phyloP scores from a whole-genome alignment of 1,140 invertebrate genomes.

The Drepana arcuata region DNA sequence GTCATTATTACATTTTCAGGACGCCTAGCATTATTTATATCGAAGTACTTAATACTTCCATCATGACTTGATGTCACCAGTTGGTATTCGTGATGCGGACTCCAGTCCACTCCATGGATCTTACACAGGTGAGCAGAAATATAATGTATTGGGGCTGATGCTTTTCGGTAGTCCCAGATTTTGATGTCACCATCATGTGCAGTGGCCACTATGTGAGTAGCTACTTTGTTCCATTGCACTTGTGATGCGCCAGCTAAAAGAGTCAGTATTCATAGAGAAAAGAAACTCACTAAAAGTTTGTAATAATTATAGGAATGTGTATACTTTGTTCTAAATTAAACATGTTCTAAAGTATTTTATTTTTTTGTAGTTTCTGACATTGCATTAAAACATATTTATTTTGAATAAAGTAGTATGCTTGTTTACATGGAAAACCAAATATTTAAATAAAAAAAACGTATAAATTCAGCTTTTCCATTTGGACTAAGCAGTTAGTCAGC shows the following conservation, averaged over 20 bases:
- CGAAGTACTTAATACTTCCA: constrained; percentile 95
- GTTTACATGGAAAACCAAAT: too few relatives aligned
- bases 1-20: constrained; percentile 88
- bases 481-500: constrained; percentile 2
- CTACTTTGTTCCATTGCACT: constrained; percentile 93
- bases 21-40: constrained; percentile 86
- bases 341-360: too few relatives aligned
- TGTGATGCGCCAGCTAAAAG: constrained; percentile 90
- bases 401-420: too few relatives aligned
- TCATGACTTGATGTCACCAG: constrained; percentile 95
- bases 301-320: too few relatives aligned
- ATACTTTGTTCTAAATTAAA: too few relatives aligned
- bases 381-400: too few relatives aligned
- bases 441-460: constrained; percentile 10
- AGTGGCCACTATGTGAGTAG: constrained; percentile 88
- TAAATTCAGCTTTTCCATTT: constrained; percentile 1
- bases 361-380: too few relatives aligned
- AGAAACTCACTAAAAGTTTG: too few relatives aligned
- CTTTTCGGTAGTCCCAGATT: constrained; percentile 95
- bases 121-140: constrained; percentile 94
- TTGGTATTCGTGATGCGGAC: constrained; percentile 86
- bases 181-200: constrained; percentile 96
- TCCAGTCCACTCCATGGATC: constrained; percentile 96
- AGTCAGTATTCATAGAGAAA: too few relatives aligned
- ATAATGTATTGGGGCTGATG: constrained; percentile 89